Evolutionary conservation across 2,113 vertebrate genomes (phyloP).

Genomic region (Rhabdornis inornatus): DNA sequence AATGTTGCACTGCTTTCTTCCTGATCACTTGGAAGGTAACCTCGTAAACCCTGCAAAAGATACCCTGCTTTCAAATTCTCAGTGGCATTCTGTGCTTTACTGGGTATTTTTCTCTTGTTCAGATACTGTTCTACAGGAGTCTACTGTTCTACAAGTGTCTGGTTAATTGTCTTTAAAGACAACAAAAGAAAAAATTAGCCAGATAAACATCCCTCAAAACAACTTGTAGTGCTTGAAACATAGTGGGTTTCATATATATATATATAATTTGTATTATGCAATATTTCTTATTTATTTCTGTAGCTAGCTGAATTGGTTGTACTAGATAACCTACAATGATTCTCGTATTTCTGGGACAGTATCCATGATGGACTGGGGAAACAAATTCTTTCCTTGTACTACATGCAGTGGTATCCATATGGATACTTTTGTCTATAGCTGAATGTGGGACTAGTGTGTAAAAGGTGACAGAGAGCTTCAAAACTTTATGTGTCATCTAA

Average conservation of each 20-base stretch:
- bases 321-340: neutral
- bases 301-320: neutral
- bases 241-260: neutral
- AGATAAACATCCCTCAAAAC: conserved; percentile 27
- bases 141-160: conserved; percentile 4
- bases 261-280: neutral
- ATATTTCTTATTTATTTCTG: neutral
- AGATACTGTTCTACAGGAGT: conserved; percentile 1
- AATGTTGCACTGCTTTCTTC: neutral
- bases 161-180: conserved; percentile 59
- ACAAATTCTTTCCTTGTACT: neutral
- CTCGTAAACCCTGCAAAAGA: conserved; percentile 23
- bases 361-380: neutral
- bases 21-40: conserved; percentile 10
- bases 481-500: neutral
- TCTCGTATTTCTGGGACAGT: neutral
- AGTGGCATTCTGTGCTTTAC: conserved; percentile 19
- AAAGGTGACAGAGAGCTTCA: neutral
- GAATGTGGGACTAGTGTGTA: neutral
- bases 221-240: neutral
- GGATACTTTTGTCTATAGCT: neutral
- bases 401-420: neutral
- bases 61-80: conserved; percentile 30
- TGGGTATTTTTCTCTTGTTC: conserved; percentile 33
- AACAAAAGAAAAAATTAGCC: conserved; percentile 35